Conservation (phyloP, 2,797 vertebrate species). For the Furcifer pardalis region DNA sequence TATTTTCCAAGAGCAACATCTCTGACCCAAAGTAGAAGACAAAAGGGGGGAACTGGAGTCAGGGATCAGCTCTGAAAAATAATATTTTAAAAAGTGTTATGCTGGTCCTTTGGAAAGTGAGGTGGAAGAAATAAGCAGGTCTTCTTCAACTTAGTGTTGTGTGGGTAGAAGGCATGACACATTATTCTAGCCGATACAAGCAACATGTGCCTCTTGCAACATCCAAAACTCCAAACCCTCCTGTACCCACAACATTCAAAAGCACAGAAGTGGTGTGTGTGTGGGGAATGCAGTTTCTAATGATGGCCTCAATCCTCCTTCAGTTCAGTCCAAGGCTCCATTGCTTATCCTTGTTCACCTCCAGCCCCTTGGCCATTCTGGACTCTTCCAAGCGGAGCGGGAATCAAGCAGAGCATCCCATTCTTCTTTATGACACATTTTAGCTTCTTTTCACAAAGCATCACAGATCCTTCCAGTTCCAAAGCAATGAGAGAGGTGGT, state of each 20-base stretch:
- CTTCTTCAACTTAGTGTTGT: neutral
- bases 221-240: neutral
- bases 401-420: neutral
- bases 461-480: neutral
- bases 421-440: neutral
- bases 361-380: neutral
- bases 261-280: neutral
- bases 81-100: neutral
- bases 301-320: neutral
- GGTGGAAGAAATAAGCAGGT: neutral
- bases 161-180: neutral
- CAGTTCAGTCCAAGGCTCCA: neutral
- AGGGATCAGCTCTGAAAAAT: neutral
- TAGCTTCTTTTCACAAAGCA: neutral
- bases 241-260: neutral
- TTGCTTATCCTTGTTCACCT: neutral
- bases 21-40: neutral
- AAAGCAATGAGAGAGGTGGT: neutral
- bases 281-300: too few species aligned
- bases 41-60: neutral
- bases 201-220: too few species aligned
- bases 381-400: neutral
- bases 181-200: neutral
- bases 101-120: neutral
- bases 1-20: neutral